Percentiles rank a stretch among this genome's conserved stretches.
Conservation (phyloP, 2,113 vertebrate species). For the Lipotes vexillifer region DNA sequence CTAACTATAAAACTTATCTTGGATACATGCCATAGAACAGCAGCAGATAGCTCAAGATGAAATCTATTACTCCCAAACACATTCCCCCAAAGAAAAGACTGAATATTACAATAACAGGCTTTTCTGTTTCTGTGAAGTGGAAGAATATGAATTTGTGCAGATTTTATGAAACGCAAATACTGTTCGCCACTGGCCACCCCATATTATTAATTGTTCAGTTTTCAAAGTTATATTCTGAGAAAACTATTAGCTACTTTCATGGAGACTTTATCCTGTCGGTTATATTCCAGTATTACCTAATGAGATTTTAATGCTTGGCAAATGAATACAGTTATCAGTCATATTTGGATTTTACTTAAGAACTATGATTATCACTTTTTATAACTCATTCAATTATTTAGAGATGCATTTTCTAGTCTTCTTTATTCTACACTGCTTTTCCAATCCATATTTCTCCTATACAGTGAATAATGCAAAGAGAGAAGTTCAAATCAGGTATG, state of each 20-base stretch:
- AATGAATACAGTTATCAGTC: background rate
- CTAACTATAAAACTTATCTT: slow-evolving; percentile 47
- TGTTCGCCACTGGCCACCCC: background rate
- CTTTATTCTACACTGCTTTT: background rate
- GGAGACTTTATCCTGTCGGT: background rate
- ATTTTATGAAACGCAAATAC: background rate
- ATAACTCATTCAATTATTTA: background rate
- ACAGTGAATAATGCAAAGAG: background rate
- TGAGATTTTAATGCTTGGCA: background rate
- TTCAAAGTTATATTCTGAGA: background rate
- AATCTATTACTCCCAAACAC: slow-evolving; percentile 2
- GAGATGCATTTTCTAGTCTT: background rate
- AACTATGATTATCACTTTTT: background rate
- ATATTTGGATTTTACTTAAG: background rate
- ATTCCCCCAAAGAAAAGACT: background rate
- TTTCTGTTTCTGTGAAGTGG: background rate
- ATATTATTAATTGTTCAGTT: background rate
- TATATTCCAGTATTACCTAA: background rate
- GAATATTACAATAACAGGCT: background rate
- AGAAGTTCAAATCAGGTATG: background rate
- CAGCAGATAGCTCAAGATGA: background rate
- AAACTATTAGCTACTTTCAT: background rate
- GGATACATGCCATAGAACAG: background rate
- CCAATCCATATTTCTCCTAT: background rate
- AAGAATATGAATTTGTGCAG: background rate